phyloP scores from a whole-genome alignment of 1,140 invertebrate species.

The Periplaneta americana region DNA sequence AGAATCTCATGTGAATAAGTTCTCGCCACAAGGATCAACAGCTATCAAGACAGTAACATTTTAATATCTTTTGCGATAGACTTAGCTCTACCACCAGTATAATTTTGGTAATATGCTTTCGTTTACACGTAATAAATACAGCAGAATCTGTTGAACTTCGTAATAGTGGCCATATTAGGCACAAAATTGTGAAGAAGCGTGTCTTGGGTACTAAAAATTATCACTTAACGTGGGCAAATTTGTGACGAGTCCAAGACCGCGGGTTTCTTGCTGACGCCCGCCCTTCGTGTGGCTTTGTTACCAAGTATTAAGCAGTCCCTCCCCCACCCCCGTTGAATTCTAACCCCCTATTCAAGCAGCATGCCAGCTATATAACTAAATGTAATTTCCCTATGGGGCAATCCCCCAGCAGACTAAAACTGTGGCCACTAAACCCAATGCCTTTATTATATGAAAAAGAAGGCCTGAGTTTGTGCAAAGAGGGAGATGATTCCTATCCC shows the following conservation, averaged over 20 bases:
- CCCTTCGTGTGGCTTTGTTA: neutral
- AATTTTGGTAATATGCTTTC: too few relatives aligned
- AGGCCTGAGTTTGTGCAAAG: neutral
- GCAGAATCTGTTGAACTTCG: too few relatives aligned
- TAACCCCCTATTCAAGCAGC: neutral
- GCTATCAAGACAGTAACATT: too few relatives aligned
- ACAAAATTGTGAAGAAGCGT: too few relatives aligned
- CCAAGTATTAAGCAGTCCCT: neutral
- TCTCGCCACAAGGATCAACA: too few relatives aligned
- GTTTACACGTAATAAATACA: too few relatives aligned
- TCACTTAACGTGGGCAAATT: too few relatives aligned
- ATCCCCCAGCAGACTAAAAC: neutral
- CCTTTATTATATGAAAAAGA: neutral
- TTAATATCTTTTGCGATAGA: too few relatives aligned
- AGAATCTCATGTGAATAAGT: too few relatives aligned
- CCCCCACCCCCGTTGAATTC: neutral
- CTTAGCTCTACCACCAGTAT: too few relatives aligned
- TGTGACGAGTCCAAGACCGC: neutral
- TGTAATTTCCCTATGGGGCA: constrained; percentile 8
- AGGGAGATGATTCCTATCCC: neutral
- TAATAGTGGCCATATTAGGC: too few relatives aligned
- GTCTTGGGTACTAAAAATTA: too few relatives aligned
- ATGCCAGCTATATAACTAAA: neutral
- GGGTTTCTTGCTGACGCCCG: neutral
- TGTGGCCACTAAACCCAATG: neutral